Evolutionary conservation across 2,888 invertebrate genomes (phyloP), one percentile per base, ranked within the genome.

Genomic region (Amphipyra berbera): DNA sequence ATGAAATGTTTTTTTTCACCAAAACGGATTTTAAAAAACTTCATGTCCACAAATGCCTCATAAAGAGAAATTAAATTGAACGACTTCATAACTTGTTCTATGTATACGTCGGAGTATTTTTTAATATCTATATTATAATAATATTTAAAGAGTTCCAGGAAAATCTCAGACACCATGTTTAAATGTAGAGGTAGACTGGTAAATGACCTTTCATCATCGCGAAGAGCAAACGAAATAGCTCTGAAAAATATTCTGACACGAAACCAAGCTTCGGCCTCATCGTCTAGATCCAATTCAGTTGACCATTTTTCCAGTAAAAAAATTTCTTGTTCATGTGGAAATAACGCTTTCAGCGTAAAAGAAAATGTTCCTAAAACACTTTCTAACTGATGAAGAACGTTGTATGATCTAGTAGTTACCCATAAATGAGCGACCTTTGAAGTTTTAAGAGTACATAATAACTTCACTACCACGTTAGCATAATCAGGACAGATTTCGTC

Each of bases 401-500:
- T 60, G 21, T 56, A 72, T 0, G 68, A 61, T 35, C 75, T 58
- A 8, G 68, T 66, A 14, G 75, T 61, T 12, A 77, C 55, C 73
- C 70, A 77, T 12, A 77, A 41, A 56, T 63, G 55, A 6, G 52
- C 47, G 14, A 56, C 35, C 8, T 48, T 63, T 2, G 59, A 67
- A 21, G 10, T 40, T 27, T 58, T 61, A 0, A 77, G 53, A 2
- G 35, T 42, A 38, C 41, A 12, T 10, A 75, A 42, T 40, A 77
- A 50, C 10, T 67, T 27, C 2, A 68, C 60, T 14, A 63, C 65
- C n/a, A 55, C 47, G 10, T 45, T 33, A 8, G 60, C 42, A 41
- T 64, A 76, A 49, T 70, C 60, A 9, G 74, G 74, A 45, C 64
- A 66, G 13, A 76, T 72, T 67, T 76, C 76, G 57, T 76, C 76